These are phyloP conservation scores for Tachina fera DNA, from an alignment of 2,888 invertebrate species.

Conservation along the genomic window DNA sequence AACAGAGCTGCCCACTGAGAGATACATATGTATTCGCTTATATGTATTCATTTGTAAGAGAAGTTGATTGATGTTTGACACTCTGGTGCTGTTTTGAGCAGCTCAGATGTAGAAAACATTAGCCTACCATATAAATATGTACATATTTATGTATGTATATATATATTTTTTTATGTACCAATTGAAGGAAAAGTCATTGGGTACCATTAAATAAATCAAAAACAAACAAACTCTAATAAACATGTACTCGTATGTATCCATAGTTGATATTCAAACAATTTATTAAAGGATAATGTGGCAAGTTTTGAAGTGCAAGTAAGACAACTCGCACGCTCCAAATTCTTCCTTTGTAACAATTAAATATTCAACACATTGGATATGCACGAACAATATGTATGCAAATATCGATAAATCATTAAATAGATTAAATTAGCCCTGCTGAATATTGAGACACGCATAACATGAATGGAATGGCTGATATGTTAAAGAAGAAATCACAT, in stretches of 20 bases:
- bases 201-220: constrained; percentile 62
- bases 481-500: constrained; percentile 27
- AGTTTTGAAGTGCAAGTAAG: neutral
- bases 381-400: constrained; percentile 59
- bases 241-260: constrained; percentile 20
- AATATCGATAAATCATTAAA: constrained; percentile 52
- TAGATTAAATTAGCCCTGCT: constrained; percentile 28
- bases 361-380: constrained; percentile 47
- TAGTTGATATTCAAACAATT: constrained; percentile 45
- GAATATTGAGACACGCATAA: neutral
- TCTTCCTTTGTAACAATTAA: constrained; percentile 18
- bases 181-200: constrained; percentile 27
- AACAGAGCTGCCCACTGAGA: too few relatives aligned
- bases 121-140: too few relatives aligned
- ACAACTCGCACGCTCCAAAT: constrained; percentile 24
- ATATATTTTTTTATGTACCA: neutral
- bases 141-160: neutral
- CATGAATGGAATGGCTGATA: neutral
- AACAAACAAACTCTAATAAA: constrained; percentile 56
- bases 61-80: too few relatives aligned
- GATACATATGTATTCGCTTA: too few relatives aligned
- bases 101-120: too few relatives aligned
- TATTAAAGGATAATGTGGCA: constrained; percentile 1
- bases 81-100: too few relatives aligned
- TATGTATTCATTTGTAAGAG: too few relatives aligned